phyloP scores from a whole-genome alignment of 2,113 vertebrate genomes.

The Ctenomys sociabilis region DNA sequence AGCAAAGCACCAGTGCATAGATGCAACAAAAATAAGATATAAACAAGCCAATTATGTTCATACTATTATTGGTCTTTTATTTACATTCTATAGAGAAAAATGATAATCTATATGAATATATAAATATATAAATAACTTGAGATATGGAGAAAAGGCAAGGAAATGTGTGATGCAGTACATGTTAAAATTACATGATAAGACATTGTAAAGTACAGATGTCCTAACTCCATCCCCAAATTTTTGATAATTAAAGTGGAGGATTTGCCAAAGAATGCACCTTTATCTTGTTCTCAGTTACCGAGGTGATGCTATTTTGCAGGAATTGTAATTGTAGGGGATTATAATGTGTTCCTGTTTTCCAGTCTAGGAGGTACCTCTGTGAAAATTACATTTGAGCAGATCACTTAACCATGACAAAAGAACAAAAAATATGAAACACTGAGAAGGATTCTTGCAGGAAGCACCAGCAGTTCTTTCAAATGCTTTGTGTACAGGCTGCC shows the following conservation, averaged over 20 bases:
- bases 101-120: neutral
- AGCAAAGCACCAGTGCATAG: neutral
- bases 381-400: neutral
- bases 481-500: accelerated
- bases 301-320: neutral
- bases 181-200: neutral
- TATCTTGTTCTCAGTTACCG: neutral
- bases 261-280: neutral
- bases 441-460: neutral
- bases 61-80: neutral
- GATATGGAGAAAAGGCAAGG: neutral
- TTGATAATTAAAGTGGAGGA: neutral
- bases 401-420: neutral
- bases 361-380: neutral
- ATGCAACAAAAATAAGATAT: neutral
- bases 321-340: neutral
- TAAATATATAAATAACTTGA: neutral
- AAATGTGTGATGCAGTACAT: neutral
- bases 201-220: neutral
- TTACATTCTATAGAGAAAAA: neutral
- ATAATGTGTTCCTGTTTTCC: neutral
- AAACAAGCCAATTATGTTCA: neutral
- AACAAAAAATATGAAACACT: neutral
- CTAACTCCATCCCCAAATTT: neutral
- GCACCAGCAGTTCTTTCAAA: neutral